Percentiles rank a stretch among this genome's conserved stretches.
These are phyloP conservation scores for Allygus modestus DNA, from an alignment of 2,888 invertebrate species.

Conservation along the genomic window DNA sequence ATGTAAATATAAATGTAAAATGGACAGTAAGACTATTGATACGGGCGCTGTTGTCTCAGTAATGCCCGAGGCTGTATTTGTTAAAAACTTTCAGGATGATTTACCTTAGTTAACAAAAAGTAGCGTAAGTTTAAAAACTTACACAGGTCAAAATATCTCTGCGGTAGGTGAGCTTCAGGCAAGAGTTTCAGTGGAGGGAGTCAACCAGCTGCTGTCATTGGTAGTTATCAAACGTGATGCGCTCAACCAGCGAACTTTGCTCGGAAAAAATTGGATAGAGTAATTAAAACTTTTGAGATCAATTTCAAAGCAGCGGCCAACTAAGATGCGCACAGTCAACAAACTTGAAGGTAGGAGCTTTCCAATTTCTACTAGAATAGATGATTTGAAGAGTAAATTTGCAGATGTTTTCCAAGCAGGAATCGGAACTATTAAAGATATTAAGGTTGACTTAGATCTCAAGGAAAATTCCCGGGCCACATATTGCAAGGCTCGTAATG, in stretches of 20 bases:
- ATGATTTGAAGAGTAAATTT: background rate
- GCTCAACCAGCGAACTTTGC: background rate
- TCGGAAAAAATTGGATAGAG: background rate
- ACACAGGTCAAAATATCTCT: background rate
- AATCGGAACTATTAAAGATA: background rate
- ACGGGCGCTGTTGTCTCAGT: background rate
- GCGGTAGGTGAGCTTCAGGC: background rate
- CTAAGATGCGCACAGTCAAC: background rate
- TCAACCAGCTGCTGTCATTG: background rate
- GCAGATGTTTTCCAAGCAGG: background rate
- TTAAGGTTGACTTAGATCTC: background rate
- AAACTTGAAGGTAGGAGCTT: constrained; percentile 2
- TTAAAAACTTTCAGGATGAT: background rate
- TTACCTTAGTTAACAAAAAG: background rate
- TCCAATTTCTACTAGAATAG: background rate
- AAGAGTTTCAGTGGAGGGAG: background rate
- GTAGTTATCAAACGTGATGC: background rate
- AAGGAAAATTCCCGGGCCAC: background rate
- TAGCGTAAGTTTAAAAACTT: background rate
- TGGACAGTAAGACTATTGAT: background rate
- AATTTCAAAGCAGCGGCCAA: background rate
- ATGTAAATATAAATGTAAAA: background rate
- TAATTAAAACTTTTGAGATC: background rate
- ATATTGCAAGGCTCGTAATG: constrained; percentile 7
- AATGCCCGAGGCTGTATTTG: background rate